Base-by-base conservation (phyloP, 2,888 invertebrate genomes). In the Glaucopsyche alexis region DNA sequence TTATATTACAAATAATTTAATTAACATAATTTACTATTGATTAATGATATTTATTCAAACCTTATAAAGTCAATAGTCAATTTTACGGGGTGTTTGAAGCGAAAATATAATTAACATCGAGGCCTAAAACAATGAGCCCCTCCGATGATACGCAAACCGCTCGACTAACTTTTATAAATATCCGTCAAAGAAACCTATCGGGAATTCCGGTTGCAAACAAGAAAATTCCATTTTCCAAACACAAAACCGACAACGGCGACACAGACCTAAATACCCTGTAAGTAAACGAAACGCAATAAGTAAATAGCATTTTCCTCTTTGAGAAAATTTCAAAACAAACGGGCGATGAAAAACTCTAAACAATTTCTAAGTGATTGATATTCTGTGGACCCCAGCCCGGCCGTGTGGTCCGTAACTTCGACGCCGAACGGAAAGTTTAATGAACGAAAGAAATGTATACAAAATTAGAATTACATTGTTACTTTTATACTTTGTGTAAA, bases 211-310 rank as follows among this genome's bases (percentile, higher is more conserved):
- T 84, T 85, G 81, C 85, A 86, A 84, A 91, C 91, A 91, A 87
- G 91, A 88, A 90, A 91, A 91, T 87, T 90, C 90, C 91, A 91
- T 91, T 91, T 89, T 84, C 83, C 83, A 84, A 90, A 91, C 87
- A 90, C 86, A 86, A 87, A 88, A 87, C 87, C 82, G 88, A 79
- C 29, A 29, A 29, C 29, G 85, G 86, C 87, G 87, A 86, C 86
- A 85, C 85, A 84, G 83, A 86, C 88, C 88, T 90, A 90, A 91
- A 91, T 90, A 89, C 91, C 90, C 89, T 89, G 90, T 91, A 89
- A 90, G 90, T 88, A 91, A 91, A 90, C 90, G 90, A 89, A 85
- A 87, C 90, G 87, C 88, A 89, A 89, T 91, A 89, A 91, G 90
- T 89, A 90, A 90, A 91, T 91, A 89, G 84, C 86, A 82, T 85